Evolutionary conservation across 2,113 vertebrate species (phyloP), one percentile per base, ranked within the genome.

Genomic region (Sakesphorus luctuosus): DNA sequence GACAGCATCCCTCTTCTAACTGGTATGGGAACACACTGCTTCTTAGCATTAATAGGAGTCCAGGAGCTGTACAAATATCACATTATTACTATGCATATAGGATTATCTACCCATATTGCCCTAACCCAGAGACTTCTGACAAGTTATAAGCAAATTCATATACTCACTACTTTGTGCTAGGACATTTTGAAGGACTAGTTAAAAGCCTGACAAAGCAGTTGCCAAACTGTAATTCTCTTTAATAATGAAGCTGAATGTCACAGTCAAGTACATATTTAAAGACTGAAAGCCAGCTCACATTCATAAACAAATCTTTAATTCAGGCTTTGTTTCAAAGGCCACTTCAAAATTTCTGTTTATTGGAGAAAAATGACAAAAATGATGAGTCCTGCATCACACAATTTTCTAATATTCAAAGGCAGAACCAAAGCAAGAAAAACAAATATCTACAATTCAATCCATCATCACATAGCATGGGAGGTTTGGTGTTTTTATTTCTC

Each of bases 401-500:
- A 36, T 74, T 75, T 72, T 50, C 3, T 84, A 79, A 58, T 68
- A 71, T 31, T 76, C 26, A 75, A 19, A 85, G 78, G 25, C 58
- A 83, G 31, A 79, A 62, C 13, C 38, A 35, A 35, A 53, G 29
- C 0, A 7, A 76, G 58, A 79, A 79, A 84, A 61, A 79, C 62
- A 59, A 8, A 14, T 69, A 47, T 12, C 13, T 78, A 35, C 18
- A 66, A 9, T 61, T 65, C 36, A 73, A 12, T 35, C 19, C 10
- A 53, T 50, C n/a, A 17, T 2, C 38, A 31, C 38, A 31, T 10
- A 71, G 33, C 31, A 67, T 5, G 7, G 2, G 1, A 0, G 0
- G 2, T 61, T 67, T 58, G 4, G 24, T 53, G 13, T 1, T 50
- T 88, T 89, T 66, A 69, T 73, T 82, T 92, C 19, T 20, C 21